Percentiles rank a stretch among this genome's conserved stretches.
Conservation (phyloP, 1,140 invertebrate species). For the Choristoneura fumiferana region DNA sequence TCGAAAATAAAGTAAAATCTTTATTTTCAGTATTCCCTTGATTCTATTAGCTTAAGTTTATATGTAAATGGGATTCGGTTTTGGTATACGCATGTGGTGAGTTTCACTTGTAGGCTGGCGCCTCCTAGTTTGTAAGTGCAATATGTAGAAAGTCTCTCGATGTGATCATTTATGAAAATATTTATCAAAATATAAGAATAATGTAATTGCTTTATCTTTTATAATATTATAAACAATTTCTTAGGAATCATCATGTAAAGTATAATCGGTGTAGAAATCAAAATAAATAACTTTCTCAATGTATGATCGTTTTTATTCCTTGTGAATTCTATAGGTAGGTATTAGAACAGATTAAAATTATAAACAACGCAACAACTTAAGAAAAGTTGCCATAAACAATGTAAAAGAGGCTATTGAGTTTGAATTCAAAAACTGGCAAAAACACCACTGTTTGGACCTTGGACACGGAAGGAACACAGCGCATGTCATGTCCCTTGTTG, state of each 20-base stretch:
- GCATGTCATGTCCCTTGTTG: no score
- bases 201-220: slow-evolving; percentile 57
- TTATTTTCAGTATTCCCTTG: neutral
- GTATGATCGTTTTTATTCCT: slow-evolving; percentile 16
- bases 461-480: no score
- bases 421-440: no score
- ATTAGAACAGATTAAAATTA: no score
- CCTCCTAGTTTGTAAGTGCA: slow-evolving; percentile 57
- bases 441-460: no score
- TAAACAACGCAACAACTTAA: no score
- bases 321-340: no score
- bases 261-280: slow-evolving; percentile 60
- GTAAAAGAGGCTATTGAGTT: no score
- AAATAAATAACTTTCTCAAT: slow-evolving; percentile 33
- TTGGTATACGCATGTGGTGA: slow-evolving; percentile 71
- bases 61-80: slow-evolving; percentile 50
- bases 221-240: slow-evolving; percentile 48
- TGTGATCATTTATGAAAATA: slow-evolving; percentile 68
- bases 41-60: slow-evolving; percentile 20
- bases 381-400: no score
- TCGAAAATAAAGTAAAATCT: neutral
- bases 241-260: slow-evolving; percentile 56
- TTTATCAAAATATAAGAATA: slow-evolving; percentile 51
- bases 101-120: slow-evolving; percentile 57
- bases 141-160: slow-evolving; percentile 57